A percentile compares a stretch with the other conserved stretches of the same genome.
Conservation (phyloP, 2,113 vertebrate species). For the Herpailurus yagouaroundi region DNA sequence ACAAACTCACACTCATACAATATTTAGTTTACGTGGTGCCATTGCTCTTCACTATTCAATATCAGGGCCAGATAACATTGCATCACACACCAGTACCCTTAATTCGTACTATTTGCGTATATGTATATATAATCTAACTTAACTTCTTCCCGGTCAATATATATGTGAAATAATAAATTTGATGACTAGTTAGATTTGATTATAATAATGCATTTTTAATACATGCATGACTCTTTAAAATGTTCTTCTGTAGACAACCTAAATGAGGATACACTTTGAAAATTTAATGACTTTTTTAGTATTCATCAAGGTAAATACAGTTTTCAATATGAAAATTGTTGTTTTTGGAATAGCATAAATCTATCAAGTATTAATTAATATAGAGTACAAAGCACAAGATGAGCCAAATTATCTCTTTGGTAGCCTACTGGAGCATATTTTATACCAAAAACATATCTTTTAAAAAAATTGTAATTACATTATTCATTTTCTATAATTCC, state of each 20-base stretch:
- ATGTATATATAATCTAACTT: neutral
- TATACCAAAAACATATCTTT: neutral
- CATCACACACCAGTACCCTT: neutral
- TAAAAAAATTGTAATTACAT: neutral
- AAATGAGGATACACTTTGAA: neutral
- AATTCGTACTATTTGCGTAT: neutral
- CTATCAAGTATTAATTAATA: neutral
- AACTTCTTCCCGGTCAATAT: neutral
- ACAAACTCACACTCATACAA: neutral
- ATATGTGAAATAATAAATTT: neutral
- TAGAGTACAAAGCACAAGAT: neutral
- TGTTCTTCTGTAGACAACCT: neutral
- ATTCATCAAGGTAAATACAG: neutral
- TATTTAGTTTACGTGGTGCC: neutral
- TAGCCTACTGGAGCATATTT: neutral
- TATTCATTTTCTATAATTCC: neutral
- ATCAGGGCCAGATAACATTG: neutral
- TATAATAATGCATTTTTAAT: neutral
- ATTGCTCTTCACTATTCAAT: neutral
- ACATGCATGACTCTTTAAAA: neutral
- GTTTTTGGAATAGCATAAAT: neutral
- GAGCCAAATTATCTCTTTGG: neutral
- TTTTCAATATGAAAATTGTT: conserved; percentile 4
- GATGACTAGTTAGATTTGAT: neutral
- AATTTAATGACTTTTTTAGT: neutral